A percentile compares a stretch with the other conserved stretches of the same genome.
Conservation (phyloP, 2,888 invertebrate species). For the Linnaemya tessellans region DNA sequence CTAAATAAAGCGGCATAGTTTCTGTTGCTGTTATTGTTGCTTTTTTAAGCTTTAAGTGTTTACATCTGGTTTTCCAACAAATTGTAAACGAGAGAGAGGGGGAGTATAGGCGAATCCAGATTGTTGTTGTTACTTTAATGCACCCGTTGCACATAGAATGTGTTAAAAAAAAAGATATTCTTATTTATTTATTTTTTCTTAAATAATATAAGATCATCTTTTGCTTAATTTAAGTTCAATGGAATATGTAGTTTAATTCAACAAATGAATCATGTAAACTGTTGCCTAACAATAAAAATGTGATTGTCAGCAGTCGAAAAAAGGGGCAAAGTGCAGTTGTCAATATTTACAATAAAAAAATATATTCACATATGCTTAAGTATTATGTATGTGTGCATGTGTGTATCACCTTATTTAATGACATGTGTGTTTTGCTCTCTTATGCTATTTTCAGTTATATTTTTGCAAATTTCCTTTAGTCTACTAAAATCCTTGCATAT, state of each 20-base stretch:
- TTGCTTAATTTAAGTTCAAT: constrained; percentile 11
- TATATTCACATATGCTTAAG: too few relatives aligned
- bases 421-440: constrained; percentile 20
- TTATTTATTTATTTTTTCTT: background rate
- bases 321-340: constrained; percentile 9
- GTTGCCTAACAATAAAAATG: background rate
- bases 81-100: background rate
- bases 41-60: constrained; percentile 56
- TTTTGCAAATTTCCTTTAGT: constrained; percentile 45
- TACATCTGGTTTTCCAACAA: constrained; percentile 64
- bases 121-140: constrained; percentile 24
- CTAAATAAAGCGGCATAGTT: constrained; percentile 69
- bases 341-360: constrained; percentile 5
- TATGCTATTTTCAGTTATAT: constrained; percentile 9
- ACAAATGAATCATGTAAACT: constrained; percentile 43
- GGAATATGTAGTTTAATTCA: constrained; percentile 30
- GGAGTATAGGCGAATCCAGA: constrained; percentile 25
- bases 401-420: background rate
- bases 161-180: constrained; percentile 4
- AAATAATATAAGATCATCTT: background rate
- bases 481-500: constrained; percentile 38
- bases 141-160: constrained; percentile 45
- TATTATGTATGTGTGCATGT: background rate
- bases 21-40: constrained; percentile 53
- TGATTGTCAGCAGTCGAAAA: too few relatives aligned